These are phyloP conservation scores for Micronisus gabar DNA, from an alignment of 2,113 vertebrate genomes.

Conservation along the genomic window DNA sequence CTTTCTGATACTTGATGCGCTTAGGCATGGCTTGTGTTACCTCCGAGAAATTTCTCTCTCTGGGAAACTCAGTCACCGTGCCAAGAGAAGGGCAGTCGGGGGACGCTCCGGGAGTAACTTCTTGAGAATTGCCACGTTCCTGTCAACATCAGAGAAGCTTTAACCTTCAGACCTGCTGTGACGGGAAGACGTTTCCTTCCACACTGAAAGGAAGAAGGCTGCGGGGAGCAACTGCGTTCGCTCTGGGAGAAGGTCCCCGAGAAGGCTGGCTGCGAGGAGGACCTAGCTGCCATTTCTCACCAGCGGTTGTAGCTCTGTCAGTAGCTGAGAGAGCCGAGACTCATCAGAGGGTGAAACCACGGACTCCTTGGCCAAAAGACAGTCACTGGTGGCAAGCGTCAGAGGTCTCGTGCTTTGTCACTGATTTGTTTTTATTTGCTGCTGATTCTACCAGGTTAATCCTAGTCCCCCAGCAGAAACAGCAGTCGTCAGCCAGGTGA, in stretches of 20 bases:
- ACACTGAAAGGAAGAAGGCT: neutral
- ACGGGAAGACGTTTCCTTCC: neutral
- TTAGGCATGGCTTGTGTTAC: neutral
- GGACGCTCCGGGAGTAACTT: neutral
- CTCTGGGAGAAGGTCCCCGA: neutral
- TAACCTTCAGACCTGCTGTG: neutral
- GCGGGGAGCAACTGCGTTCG: rapidly evolving
- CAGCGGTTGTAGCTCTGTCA: neutral
- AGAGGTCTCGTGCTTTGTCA: neutral
- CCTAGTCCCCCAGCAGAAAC: neutral
- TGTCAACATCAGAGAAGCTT: neutral
- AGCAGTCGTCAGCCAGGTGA: neutral
- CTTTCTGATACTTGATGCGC: neutral
- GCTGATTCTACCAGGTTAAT: neutral
- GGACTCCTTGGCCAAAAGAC: neutral
- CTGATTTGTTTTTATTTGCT: neutral
- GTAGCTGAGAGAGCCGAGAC: neutral
- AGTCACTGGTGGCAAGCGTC: neutral
- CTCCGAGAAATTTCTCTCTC: neutral
- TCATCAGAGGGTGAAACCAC: neutral
- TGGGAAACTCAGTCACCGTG: neutral
- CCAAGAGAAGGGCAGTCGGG: neutral
- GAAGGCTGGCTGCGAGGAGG: neutral
- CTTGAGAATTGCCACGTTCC: neutral
- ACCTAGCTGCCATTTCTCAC: neutral